Percentiles rank a stretch among this genome's conserved stretches.
phyloP scores from a whole-genome alignment of 1,140 invertebrate species.

The Drusus annulatus region DNA sequence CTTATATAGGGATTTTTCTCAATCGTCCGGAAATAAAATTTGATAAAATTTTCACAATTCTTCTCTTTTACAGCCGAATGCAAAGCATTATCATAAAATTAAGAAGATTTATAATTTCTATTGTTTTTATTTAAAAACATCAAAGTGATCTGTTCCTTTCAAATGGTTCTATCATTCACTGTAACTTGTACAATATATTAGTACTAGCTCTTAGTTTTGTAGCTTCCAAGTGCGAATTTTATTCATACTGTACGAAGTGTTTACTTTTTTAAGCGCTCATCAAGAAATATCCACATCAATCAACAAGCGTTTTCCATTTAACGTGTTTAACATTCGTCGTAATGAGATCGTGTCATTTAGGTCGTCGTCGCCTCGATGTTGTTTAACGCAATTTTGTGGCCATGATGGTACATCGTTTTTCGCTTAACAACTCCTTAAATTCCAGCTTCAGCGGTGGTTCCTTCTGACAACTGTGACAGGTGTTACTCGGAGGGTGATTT shows the following conservation, averaged over 20 bases:
- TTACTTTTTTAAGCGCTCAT: background rate
- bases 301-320: conserved; percentile 12
- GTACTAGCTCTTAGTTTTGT: background rate
- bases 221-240: background rate
- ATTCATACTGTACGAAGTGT: background rate
- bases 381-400: conserved; percentile 15
- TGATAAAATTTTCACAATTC: too few species aligned
- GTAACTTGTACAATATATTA: too few species aligned
- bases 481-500: conserved; percentile 49
- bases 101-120: too few species aligned
- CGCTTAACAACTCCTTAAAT: conserved; percentile 39
- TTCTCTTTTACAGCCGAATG: too few species aligned
- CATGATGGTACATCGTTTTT: conserved; percentile 52
- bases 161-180: too few species aligned
- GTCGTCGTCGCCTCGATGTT: background rate
- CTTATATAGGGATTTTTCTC: too few species aligned
- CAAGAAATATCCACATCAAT: conserved; percentile 30
- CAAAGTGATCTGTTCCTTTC: too few species aligned
- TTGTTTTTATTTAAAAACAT: too few species aligned
- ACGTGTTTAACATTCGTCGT: conserved; percentile 7
- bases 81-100: too few species aligned
- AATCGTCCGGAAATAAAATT: too few species aligned
- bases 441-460: conserved; percentile 41
- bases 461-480: conserved; percentile 44
- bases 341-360: conserved; percentile 26